Base-by-base conservation (phyloP, 2,113 vertebrate species). In the Entelurus aequoreus region DNA sequence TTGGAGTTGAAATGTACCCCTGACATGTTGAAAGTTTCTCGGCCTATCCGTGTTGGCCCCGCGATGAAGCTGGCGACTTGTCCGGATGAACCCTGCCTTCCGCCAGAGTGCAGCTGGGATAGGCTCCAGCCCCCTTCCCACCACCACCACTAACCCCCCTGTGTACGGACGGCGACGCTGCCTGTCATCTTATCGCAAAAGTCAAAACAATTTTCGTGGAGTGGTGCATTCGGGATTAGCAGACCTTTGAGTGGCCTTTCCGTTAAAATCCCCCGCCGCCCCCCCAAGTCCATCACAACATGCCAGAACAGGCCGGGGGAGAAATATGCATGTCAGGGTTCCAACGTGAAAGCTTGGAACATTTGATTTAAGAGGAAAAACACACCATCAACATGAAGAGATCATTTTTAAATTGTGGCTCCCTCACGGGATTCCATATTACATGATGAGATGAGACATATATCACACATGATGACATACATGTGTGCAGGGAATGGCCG, bases 301-400 rank as follows among this genome's bases (percentile, higher is more conserved):
- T 80, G 89, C 71, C 58, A 57, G 71, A 74, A 88, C 86, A 72
- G 54, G 58, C 35, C 52, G 46, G 64, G 62, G 52, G 47, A 48
- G 19, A 84, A 78, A 71, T 75, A 79, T 84, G 51, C 49, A 60
- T 71, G 40, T 54, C n/a, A 57, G 42, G 38, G 38, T 42, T 46
- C 42, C 42, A 46, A 11, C 12, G 42, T 46, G 42, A 46, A 46
- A 46, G 42, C 42, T 12, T 12, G 42, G 42, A 46, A 46, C 10
- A 46, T 46, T 46, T 46, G 11, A 46, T 46, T 46, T 46, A 46
- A 46, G 42, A 46, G 42, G 42, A 46, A 12, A 46, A 11, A 46
- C 54, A 44, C n/a, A 19, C n/a, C 8, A 10, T 42, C 54, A 42
- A 19, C 38, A 3, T 19, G 3, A 13, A 42, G 5, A 19, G 4